phyloP scores from a whole-genome alignment of 2,797 vertebrate species.

The Tokudaia tokunoshimensis region DNA sequence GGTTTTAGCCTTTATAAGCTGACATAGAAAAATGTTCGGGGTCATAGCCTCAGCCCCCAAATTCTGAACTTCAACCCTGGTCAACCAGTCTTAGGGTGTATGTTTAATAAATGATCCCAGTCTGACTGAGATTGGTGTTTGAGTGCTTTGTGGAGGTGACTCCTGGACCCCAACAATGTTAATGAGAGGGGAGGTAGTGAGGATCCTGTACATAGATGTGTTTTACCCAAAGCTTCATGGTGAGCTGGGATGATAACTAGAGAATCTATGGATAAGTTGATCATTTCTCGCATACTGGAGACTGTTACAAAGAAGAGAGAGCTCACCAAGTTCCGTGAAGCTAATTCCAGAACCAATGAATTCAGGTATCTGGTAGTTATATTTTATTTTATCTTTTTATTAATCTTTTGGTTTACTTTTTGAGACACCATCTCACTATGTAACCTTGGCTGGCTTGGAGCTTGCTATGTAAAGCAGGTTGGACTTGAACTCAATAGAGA shows the following conservation, averaged over 20 bases:
- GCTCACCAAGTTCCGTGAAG: background rate
- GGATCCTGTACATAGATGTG: background rate
- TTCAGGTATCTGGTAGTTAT: background rate
- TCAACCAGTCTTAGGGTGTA: background rate
- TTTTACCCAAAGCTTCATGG: conserved; percentile 13
- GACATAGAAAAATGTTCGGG: background rate
- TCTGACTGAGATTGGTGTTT: background rate
- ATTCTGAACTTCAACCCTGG: background rate
- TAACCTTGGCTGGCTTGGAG: background rate
- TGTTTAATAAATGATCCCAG: background rate
- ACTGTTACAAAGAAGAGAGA: background rate
- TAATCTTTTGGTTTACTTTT: background rate
- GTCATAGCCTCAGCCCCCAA: background rate
- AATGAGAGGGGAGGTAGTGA: background rate
- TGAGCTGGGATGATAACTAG: background rate
- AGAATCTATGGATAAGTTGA: background rate
- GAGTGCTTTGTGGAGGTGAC: background rate
- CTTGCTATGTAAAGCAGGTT: background rate
- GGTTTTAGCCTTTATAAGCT: background rate
- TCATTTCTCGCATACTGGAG: background rate
- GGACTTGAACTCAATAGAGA: background rate
- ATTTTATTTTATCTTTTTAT: background rate
- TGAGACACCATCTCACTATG: background rate
- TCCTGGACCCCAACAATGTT: background rate
- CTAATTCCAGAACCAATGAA: background rate